Base-by-base conservation (phyloP, 2,797 vertebrate species). In the Triplophysa bombifrons region DNA sequence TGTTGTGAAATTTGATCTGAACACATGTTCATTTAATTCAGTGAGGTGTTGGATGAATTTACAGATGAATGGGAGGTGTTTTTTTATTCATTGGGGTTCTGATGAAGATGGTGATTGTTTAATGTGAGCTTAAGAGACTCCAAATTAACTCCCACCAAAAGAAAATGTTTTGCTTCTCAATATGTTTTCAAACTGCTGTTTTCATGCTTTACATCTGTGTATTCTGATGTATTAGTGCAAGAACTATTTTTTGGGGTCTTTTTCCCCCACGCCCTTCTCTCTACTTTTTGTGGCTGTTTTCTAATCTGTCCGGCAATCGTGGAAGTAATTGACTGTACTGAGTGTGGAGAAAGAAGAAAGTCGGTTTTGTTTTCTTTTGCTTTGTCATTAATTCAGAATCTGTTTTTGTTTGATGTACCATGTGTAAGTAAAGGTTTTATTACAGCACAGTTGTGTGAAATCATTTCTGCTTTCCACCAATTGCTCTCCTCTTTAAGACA, bases 391-490 rank as follows among this genome's bases (percentile, higher is more conserved):
- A 90, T 90, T 92, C 89, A 90, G 87, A 91, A 90, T 90, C 90
- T 88, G 90, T 92, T 92, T 93, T 89, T 90, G 90, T 92, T 93
- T 90, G 91, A 91, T 92, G 91, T 93, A 90, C 87, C 86, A 90
- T 91, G 92, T 92, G 89, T 60, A 87, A 94, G 89, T 93, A 93
- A 93, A 94, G 83, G 87, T 91, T 92, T 93, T 92, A 93, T 90
- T 94, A 93, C 89, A 90, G 88, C 88, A 90, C 25, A 2, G 27
- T 63, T 76, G 61, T 80, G 30, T 70, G 83, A 46, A 85, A 60
- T 20, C 48, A 83, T 81, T 14, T 82, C 80, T 44, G 20, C 1
- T 66, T 4, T 19, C 6, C 1, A 14, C 11, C 25, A 53, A 2
- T 22, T n/a, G 27, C 7, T 12, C 17, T n/a, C 2, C 61, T 22